Percentiles rank a stretch among this genome's conserved stretches.
Evolutionary conservation across 2,797 vertebrate genomes (phyloP).

Genomic region (Poeciliopsis paucimaculata): DNA sequence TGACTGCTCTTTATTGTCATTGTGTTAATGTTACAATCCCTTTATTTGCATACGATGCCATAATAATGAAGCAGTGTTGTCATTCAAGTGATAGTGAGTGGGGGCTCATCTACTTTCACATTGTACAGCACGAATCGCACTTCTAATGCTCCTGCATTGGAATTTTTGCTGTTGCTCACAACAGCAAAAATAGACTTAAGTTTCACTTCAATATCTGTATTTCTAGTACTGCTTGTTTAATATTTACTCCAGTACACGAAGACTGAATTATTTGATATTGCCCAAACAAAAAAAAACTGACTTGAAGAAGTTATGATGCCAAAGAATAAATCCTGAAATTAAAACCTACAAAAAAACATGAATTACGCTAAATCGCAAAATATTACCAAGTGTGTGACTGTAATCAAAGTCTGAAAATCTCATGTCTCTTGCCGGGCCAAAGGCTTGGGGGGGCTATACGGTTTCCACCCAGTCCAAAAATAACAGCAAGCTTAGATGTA

Average conservation of each 20-base stretch:
- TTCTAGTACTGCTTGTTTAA: background rate
- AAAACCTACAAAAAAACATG: slow-evolving; percentile 18
- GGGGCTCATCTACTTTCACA: background rate
- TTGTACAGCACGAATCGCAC: background rate
- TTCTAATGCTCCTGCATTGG: background rate
- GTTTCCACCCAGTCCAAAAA: slow-evolving; percentile 82
- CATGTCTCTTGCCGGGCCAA: slow-evolving; percentile 61
- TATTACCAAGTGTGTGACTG: slow-evolving; percentile 38
- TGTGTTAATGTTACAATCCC: too few species aligned
- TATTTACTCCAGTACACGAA: background rate
- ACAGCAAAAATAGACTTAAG: background rate
- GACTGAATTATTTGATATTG: background rate
- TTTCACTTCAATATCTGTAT: background rate
- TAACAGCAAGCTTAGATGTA: slow-evolving; percentile 75
- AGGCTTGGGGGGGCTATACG: slow-evolving; percentile 74
- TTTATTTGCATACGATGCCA: background rate
- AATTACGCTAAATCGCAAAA: slow-evolving; percentile 4
- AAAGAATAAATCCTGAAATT: background rate
- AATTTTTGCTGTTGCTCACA: background rate
- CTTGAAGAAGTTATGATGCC: background rate
- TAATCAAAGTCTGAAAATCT: slow-evolving; percentile 29
- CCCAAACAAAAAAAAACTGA: background rate
- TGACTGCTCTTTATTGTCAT: background rate
- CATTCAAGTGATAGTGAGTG: background rate
- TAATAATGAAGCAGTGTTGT: background rate